phyloP scores from a whole-genome alignment of 2,888 invertebrate genomes.

The Zonitis immaculata region DNA sequence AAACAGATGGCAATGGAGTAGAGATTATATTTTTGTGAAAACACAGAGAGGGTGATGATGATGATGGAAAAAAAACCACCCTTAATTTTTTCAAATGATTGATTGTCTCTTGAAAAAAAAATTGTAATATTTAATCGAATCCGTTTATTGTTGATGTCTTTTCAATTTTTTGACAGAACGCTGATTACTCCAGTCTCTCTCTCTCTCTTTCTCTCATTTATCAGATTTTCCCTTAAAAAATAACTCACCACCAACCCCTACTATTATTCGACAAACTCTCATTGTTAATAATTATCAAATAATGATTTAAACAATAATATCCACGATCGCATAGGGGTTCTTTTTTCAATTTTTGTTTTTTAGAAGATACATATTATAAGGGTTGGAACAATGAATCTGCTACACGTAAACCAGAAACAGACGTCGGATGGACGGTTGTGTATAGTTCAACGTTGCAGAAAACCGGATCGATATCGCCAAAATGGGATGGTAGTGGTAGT shows the following conservation, averaged over 20 bases:
- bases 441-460: conserved; percentile 8
- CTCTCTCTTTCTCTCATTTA: too few relatives aligned
- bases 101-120: conserved; percentile 35
- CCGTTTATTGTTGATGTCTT: conserved; percentile 32
- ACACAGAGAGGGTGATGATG: background rate
- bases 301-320: too few relatives aligned
- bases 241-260: too few relatives aligned
- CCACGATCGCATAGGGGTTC: too few relatives aligned
- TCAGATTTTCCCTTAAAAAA: conserved; percentile 11
- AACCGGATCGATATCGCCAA: conserved; percentile 14
- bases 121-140: conserved; percentile 40
- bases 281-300: too few relatives aligned
- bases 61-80: background rate
- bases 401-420: background rate
- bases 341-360: too few relatives aligned
- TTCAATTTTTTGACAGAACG: conserved; percentile 24
- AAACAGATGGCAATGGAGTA: background rate
- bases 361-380: too few relatives aligned
- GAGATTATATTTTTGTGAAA: background rate
- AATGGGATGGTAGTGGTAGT: conserved; percentile 3
- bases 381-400: background rate
- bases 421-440: background rate
- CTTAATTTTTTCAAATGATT: conserved; percentile 24
- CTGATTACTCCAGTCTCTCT: conserved; percentile 29
- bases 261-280: too few relatives aligned